These are phyloP conservation scores for Zaprionus lineosus DNA, from an alignment of 2,888 invertebrate species.

Conservation along the genomic window DNA sequence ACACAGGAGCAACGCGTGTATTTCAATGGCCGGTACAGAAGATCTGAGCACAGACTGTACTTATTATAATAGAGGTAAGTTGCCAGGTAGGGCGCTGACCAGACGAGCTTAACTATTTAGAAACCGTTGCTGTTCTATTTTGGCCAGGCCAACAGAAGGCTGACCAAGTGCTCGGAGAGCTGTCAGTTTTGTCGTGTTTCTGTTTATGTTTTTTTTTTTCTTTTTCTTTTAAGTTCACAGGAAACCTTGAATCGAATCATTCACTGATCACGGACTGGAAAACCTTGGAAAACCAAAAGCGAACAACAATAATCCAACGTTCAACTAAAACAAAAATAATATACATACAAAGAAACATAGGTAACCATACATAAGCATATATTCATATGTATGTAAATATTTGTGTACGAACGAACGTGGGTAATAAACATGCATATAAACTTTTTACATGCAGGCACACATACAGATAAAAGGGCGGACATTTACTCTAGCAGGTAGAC, in stretches of 20 bases:
- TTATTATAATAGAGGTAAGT: background rate
- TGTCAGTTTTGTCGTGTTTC: conserved; percentile 20
- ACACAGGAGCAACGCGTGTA: background rate
- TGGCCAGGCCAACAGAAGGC: conserved; percentile 77
- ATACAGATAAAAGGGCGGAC: too few relatives aligned
- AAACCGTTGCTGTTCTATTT: conserved; percentile 74
- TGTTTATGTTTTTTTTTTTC: too few relatives aligned
- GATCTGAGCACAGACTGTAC: too few relatives aligned
- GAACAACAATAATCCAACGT: conserved; percentile 41
- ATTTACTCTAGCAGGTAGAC: too few relatives aligned
- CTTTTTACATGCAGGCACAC: too few relatives aligned
- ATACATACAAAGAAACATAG: too few relatives aligned
- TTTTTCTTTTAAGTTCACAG: too few relatives aligned
- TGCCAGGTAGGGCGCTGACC: background rate
- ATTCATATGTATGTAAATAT: background rate
- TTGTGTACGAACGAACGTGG: background rate
- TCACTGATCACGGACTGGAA: conserved; percentile 69
- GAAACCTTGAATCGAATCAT: conserved; percentile 70
- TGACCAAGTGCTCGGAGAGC: conserved; percentile 32
- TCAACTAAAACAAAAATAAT: too few relatives aligned
- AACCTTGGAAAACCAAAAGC: conserved; percentile 74
- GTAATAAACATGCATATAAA: too few relatives aligned
- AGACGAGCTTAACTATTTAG: conserved; percentile 55
- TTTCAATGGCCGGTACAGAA: too few relatives aligned
- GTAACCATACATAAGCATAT: too few relatives aligned